These are phyloP conservation scores for Hyphantria cunea DNA, from an alignment of 1,140 invertebrate species.

Conservation along the genomic window DNA sequence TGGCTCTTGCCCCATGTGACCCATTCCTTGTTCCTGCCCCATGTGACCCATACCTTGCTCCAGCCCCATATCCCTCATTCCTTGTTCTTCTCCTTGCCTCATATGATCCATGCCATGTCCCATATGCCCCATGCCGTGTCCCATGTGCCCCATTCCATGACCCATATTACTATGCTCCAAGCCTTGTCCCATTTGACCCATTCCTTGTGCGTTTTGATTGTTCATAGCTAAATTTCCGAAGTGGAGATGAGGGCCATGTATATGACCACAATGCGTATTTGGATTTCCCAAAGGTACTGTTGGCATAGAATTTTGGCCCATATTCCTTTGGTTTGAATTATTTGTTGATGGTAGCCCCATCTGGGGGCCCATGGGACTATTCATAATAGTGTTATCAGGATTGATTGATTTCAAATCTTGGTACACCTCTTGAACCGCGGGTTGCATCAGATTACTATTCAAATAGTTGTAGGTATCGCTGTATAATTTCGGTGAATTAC, in stretches of 20 bases:
- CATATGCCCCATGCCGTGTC: neutral
- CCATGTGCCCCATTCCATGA: neutral
- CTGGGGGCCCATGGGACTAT: constrained; percentile 49
- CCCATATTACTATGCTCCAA: neutral
- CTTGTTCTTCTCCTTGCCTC: neutral
- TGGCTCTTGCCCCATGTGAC: neutral
- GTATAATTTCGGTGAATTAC: constrained; percentile 63
- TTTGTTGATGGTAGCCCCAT: constrained; percentile 40
- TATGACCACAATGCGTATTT: neutral
- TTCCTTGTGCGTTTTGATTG: constrained; percentile 4
- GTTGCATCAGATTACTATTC: constrained; percentile 65
- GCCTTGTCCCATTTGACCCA: neutral
- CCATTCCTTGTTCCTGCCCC: neutral
- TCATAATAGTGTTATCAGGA: constrained; percentile 59
- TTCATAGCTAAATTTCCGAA: constrained; percentile 7
- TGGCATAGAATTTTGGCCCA: neutral
- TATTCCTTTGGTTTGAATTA: neutral
- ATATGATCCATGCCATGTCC: neutral
- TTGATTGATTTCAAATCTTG: constrained; percentile 63
- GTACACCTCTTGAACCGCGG: constrained; percentile 67
- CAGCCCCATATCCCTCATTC: neutral
- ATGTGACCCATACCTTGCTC: constrained; percentile 1
- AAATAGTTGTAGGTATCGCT: constrained; percentile 66
- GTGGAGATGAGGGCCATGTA: constrained; percentile 3
- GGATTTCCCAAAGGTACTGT: constrained; percentile 6